Evolutionary conservation across 1,140 invertebrate species (phyloP), one percentile per base, ranked within the genome.

Genomic region (Parasteatoda tepidariorum): DNA sequence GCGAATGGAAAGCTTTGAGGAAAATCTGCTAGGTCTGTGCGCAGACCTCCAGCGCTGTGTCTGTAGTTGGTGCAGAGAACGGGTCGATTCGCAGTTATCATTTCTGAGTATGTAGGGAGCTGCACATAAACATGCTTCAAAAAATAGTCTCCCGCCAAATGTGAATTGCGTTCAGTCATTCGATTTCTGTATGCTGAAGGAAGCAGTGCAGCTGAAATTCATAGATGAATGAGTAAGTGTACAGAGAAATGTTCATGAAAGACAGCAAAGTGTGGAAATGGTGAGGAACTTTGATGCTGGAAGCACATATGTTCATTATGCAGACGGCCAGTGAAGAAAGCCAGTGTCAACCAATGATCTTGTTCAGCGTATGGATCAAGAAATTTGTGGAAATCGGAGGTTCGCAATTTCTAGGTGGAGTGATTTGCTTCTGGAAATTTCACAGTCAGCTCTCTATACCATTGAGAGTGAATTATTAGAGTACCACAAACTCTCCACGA

Each of bases 81-180:
- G 26, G n/a, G 26, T 62, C 59, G 22, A 62, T n/a, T 62, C 59
- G 11, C 2, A 1, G 59, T 28, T 24, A 26, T 62, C 11, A 11
- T 62, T 28, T 24, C 26, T 62, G 59, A 62, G 59, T 62, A 62
- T 26, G 59, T 62, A 62, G 59, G 26, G 22, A 62, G n/a, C n/a
- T n/a, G n/a, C n/a, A n/a, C n/a, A n/a, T n/a, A n/a, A n/a, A n/a
- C n/a, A n/a, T n/a, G 59, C n/a, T 24, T 24, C 13, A n/a, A 24
- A 4, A 62, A 3, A 24, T 62, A 62, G 22, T 62, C 59, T 62
- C 59, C 59, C 2, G 4, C 59, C 2, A 62, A 62, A 6, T 62
- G 3, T 28, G 59, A 24, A 24, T 62, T 62, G 22, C n/a, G n/a
- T n/a, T n/a, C n/a, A n/a, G n/a, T n/a, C n/a, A n/a, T n/a, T n/a